Base-by-base conservation (phyloP, 2,797 vertebrate species). In the Champsocephalus gunnari region DNA sequence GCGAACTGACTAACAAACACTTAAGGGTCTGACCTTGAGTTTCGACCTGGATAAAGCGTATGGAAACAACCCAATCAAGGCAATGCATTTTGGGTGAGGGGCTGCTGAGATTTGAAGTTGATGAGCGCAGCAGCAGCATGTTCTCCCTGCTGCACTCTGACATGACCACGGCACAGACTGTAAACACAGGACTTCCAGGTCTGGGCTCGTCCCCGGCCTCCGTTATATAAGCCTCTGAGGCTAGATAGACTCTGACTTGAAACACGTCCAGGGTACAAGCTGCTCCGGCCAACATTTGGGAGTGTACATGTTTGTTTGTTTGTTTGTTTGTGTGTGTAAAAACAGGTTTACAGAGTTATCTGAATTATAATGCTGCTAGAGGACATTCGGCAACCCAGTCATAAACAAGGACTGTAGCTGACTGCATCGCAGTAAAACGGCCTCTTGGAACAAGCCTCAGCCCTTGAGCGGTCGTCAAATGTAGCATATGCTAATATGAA, bases 161-260 rank as follows among this genome's bases (percentile, higher is more conserved):
- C 84, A 75, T 56, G 68, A 81, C 77, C 73, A n/a, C n/a, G 3
- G 49, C 64, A 70, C 69, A 75, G 79, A 86, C 61, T 77, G 72
- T 90, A 91, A 92, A 93, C 91, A 91, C 88, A 90, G 88, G 90
- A 91, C 89, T 88, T 92, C 89, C 89, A 90, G 87, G 89, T 86
- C 82, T 86, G 79, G 65, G 57, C 69, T 73, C 44, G 78, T 82
- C 88, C 82, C 84, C 50, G 4, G 81, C 43, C 71, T 19, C 9
- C 4, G 63, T 92, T 91, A 88, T 60, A 73, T 79, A 91, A 93
- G 73, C 61, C 38, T 13, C 21, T 49, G 63, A 61, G 74, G 73
- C 62, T 71, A 73, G 72, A 80, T 70, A 49, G 51, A 69, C 56
- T 75, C 34, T 12, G 64, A 72, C 57, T 89, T 87, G 87, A 88